phyloP scores from a whole-genome alignment of 2,113 vertebrate genomes.

The Chaetorhynchus papuensis region DNA sequence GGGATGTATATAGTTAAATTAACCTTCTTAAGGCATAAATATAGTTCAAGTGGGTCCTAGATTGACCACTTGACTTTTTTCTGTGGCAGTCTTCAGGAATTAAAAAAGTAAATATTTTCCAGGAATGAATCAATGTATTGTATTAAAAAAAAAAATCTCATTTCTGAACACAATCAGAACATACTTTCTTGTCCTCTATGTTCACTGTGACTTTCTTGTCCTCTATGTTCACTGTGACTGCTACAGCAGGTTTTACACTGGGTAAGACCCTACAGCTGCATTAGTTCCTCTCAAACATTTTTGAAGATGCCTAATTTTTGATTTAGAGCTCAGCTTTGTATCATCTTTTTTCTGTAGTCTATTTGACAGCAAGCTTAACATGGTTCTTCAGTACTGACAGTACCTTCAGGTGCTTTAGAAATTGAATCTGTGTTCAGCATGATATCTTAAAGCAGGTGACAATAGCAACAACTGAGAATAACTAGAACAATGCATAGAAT shows the following conservation, averaged over 20 bases:
- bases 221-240: neutral
- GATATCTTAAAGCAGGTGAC: slow-evolving; percentile 40
- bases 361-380: neutral
- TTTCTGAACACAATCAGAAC: neutral
- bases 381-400: slow-evolving; percentile 17
- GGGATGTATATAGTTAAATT: neutral
- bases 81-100: neutral
- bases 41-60: neutral
- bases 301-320: slow-evolving; percentile 1
- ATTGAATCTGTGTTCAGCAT: slow-evolving; percentile 33
- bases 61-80: neutral
- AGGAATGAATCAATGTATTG: neutral
- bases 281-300: neutral
- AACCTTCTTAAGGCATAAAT: neutral
- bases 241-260: neutral
- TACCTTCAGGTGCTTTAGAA: slow-evolving; percentile 51
- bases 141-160: neutral
- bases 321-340: neutral
- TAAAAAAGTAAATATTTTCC: neutral
- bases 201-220: neutral
- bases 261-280: neutral
- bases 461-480: slow-evolving; percentile 46
- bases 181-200: neutral
- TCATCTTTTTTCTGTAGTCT: neutral
- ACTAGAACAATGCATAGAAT: slow-evolving; percentile 26